Conservation (phyloP, 2,113 vertebrate genomes). For the Cettia cetti region DNA sequence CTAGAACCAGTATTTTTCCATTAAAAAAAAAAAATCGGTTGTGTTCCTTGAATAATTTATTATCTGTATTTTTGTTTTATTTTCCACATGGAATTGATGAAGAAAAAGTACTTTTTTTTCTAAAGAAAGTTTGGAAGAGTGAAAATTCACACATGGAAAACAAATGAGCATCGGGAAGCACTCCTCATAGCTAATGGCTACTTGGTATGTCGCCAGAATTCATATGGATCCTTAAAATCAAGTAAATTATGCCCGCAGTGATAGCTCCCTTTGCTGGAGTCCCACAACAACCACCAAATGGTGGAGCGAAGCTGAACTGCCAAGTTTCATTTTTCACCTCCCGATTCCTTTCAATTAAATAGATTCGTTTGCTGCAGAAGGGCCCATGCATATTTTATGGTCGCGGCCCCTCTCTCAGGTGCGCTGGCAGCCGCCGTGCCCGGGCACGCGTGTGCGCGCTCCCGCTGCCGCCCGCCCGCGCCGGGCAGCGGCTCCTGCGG, state of each 20-base stretch:
- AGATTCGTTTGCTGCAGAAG: background rate
- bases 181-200: background rate
- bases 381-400: background rate
- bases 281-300: slow-evolving; percentile 10
- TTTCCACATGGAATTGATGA: slow-evolving; percentile 43
- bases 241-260: slow-evolving; percentile 11
- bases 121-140: background rate
- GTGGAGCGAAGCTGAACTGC: background rate
- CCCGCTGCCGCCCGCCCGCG: accelerated
- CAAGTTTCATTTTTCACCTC: slow-evolving; percentile 49
- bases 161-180: slow-evolving; percentile 26
- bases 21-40: background rate
- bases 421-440: accelerated
- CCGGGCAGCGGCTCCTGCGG: too few species aligned
- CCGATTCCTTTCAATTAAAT: slow-evolving; percentile 21
- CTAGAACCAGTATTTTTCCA: slow-evolving; percentile 34
- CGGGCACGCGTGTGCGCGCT: accelerated
- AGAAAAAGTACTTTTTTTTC: background rate
- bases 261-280: background rate
- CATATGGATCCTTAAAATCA: slow-evolving; percentile 29
- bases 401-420: background rate
- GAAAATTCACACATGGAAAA: slow-evolving; percentile 35
- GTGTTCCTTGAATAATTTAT: slow-evolving; percentile 41
- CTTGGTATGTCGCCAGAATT: slow-evolving; percentile 18
- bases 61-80: slow-evolving; percentile 43